Evolutionary conservation across 2,797 vertebrate genomes (phyloP), one percentile per base, ranked within the genome.

Genomic region (Rhinogobio ventralis): DNA sequence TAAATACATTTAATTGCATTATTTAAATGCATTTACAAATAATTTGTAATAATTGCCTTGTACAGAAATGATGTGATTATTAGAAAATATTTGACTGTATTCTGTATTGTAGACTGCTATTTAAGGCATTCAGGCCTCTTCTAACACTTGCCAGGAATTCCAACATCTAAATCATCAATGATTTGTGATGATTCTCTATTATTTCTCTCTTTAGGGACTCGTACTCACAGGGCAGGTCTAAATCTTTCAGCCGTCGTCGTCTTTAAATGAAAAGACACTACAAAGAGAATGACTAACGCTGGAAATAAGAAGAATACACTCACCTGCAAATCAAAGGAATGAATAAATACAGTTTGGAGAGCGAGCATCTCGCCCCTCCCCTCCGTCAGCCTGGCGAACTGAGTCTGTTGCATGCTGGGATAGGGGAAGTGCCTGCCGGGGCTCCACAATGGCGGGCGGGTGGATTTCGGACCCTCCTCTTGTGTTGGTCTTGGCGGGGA

Each of bases 371-470:
- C 77, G 89, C 80, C 81, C 93, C 90, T 95, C 90, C 87, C 87
- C 90, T 88, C 88, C 23, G 90, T 93, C 94, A 92, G 92, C 90
- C 92, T 91, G 94, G 92, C 93, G 93, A 94, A 92, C 91, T 91
- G 93, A 95, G 91, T 93, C 92, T 86, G 87, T 91, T 92, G 92
- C 93, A 94, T 92, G 88, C 93, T 42, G 90, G 94, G 92, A 90
- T 91, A 88, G 92, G 93, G 94, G 94, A 96, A 96, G 94, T 95
- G 90, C 94, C 92, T 96, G 95, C 94, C 94, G 92, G 91, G 96
- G 94, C 92, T 68, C 94, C 96, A 96, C 96, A 96, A 96, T 96
- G 92, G 92, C 93, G 91, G 69, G 94, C 94, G 94, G 94, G 92
- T 94, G 92, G 93, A 94, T 95, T 94, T 92, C 91, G 90, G 91